Conservation (phyloP, 2,888 invertebrate genomes). For the Conus canariensis region DNA sequence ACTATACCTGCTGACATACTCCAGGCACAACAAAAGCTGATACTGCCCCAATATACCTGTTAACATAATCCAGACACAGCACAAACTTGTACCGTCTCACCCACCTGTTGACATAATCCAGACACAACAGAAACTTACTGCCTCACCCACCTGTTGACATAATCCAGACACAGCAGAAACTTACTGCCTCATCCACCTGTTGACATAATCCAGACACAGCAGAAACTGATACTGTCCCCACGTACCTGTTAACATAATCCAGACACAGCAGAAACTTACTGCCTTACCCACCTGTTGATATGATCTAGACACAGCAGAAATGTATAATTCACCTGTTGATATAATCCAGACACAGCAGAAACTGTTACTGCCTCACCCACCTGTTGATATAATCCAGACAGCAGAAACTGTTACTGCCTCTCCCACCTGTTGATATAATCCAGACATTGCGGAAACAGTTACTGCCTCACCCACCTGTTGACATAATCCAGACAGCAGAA, state of each 20-base stretch:
- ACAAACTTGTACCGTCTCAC: too few relatives aligned
- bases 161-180: conserved; percentile 18
- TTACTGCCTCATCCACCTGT: background rate
- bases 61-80: too few relatives aligned
- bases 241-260: background rate
- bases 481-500: too few relatives aligned
- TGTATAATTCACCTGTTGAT: too few relatives aligned
- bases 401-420: too few relatives aligned
- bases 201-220: conserved; percentile 3
- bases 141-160: background rate
- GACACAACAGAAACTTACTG: too few relatives aligned
- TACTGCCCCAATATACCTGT: too few relatives aligned
- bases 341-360: background rate
- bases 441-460: too few relatives aligned
- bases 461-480: too few relatives aligned
- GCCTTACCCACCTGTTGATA: background rate
- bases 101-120: conserved; percentile 11
- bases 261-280: conserved; percentile 22
- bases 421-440: too few relatives aligned
- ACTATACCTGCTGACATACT: too few relatives aligned
- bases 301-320: background rate
- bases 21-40: too few relatives aligned
- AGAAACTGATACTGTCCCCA: background rate
- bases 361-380: background rate
- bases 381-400: background rate